Base-by-base conservation (phyloP, 2,113 vertebrate genomes). In the Rhynchopsitta pachyrhyncha region DNA sequence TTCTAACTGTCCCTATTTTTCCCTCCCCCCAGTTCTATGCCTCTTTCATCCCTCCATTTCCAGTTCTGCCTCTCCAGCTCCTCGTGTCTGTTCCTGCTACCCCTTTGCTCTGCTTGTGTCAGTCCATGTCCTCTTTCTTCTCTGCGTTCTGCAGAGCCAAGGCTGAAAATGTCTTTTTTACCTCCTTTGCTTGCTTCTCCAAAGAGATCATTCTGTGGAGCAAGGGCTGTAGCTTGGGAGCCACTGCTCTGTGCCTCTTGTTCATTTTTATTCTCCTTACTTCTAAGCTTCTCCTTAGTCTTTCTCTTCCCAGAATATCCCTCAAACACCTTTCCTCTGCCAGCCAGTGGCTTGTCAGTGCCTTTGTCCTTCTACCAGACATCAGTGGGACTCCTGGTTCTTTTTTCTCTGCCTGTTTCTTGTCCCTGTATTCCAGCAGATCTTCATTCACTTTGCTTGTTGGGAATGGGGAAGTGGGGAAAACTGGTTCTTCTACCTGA, bases 301-400 rank as follows among this genome's bases (percentile, higher is more conserved):
- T 90, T 90, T 95, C 73, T 96, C 76, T 95, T 97, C 88, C 89
- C 64, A 82, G 86, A 95, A 96, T 91, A 94, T n/a, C 86, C 86
- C 82, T 94, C 90, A 93, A 96, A 94, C 69, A 75, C 35, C 60
- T 94, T 71, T 93, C 33, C 55, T 86, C 68, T 93, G 80, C 55
- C 86, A 94, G 90, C 68, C 71, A 83, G 29, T 90, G 76, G 60
- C 60, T 94, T 90, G 80, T 93, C 83, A 86, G 76, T 81, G 82
- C 63, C 84, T 93, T 78, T 90, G 60, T 64, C 90, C 66, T 80
- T 55, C 78, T 29, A 1, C 44, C n/a, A 88, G 53, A 73, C 35
- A 83, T 76, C 92, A 86, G 71, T 75, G 91, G 88, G 91, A 92
- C 92, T 95, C 52, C 50, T 50, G 73, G 14, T 59, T 69, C 92